These are phyloP conservation scores for Stramonita haemastoma DNA, from an alignment of 2,888 invertebrate species.

Conservation along the genomic window DNA sequence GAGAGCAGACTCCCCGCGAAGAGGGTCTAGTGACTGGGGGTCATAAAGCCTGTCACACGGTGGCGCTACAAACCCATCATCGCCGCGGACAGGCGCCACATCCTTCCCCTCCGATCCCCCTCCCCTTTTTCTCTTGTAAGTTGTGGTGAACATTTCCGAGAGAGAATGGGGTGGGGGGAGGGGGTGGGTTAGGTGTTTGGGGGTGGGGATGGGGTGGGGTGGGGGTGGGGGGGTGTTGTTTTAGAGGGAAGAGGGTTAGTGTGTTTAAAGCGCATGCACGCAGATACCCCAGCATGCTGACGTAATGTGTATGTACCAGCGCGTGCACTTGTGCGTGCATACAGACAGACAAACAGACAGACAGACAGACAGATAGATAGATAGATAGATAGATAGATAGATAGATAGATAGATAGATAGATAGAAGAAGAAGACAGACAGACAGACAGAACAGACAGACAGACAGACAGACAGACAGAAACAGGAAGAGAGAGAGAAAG, in stretches of 20 bases:
- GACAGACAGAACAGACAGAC: neutral
- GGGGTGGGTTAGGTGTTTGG: neutral
- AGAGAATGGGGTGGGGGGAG: neutral
- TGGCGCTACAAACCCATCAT: neutral
- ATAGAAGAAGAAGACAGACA: neutral
- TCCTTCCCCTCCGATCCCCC: neutral
- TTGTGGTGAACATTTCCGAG: no score
- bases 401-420: neutral
- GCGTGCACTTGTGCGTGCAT: no score
- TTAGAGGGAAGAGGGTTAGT: neutral
- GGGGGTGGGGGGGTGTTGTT: neutral
- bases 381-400: neutral
- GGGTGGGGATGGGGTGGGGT: neutral
- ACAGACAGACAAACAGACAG: neutral
- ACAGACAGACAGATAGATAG: neutral
- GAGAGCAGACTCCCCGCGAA: conserved; percentile 14
- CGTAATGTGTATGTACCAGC: no score
- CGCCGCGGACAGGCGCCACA: neutral
- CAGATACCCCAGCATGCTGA: no score
- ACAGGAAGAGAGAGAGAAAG: conserved; percentile 8
- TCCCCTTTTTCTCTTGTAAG: neutral
- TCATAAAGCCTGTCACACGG: conserved; percentile 22
- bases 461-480: neutral
- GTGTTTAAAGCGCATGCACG: neutral
- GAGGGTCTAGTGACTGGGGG: neutral